phyloP scores from a whole-genome alignment of 2,797 vertebrate species.

The Phrynocephalus guinanensis region DNA sequence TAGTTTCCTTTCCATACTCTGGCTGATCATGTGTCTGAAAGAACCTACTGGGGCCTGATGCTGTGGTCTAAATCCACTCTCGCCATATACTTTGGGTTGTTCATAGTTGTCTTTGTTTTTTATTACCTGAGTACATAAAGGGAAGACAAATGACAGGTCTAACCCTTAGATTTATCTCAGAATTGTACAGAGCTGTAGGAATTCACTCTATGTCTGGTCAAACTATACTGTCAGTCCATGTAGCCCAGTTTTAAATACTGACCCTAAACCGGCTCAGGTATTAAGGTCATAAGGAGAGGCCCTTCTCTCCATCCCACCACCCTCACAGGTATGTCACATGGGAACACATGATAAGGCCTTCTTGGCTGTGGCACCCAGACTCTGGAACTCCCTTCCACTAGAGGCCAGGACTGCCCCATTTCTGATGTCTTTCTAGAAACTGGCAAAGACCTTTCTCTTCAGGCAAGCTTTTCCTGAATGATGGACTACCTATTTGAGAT shows the following conservation, averaged over 20 bases:
- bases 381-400: too few species aligned
- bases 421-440: too few species aligned
- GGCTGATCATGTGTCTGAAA: background rate
- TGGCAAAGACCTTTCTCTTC: too few species aligned
- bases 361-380: too few species aligned
- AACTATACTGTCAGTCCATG: background rate
- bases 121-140: background rate
- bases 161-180: background rate
- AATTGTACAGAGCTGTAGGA: background rate
- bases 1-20: background rate
- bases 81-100: background rate
- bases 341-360: too few species aligned
- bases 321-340: too few species aligned
- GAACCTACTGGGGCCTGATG: background rate
- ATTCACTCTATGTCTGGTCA: background rate
- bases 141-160: background rate
- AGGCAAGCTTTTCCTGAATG: too few species aligned
- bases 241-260: background rate
- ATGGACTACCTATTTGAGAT: too few species aligned
- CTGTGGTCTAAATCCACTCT: background rate
- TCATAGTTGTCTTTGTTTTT: background rate
- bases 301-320: too few species aligned
- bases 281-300: too few species aligned
- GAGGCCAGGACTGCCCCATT: too few species aligned
- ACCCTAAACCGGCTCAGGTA: background rate